Conservation (phyloP, 2,113 vertebrate species). For the Melanerpes formicivorus region DNA sequence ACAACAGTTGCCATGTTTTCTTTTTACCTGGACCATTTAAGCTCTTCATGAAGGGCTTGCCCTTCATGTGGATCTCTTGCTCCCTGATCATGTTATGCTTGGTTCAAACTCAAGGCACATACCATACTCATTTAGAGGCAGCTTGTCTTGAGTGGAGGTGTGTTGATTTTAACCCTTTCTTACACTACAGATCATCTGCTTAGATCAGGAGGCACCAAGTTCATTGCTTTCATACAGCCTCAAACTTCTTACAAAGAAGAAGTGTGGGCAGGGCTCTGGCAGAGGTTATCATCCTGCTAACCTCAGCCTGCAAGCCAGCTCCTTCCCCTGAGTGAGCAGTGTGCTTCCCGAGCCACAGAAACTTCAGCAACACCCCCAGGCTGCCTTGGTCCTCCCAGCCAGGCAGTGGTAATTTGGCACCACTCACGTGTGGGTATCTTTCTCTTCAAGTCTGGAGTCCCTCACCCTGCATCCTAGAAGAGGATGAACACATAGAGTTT, state of each 20-base stretch:
- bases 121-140: neutral
- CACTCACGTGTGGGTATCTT: too few species aligned
- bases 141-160: neutral
- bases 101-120: neutral
- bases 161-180: neutral
- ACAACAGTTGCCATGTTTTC: neutral
- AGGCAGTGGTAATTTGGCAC: neutral
- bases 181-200: neutral
- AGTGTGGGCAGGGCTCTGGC: neutral
- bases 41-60: neutral
- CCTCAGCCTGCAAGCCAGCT: neutral
- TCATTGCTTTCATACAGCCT: neutral
- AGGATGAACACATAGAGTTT: neutral
- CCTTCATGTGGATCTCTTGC: neutral
- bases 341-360: neutral
- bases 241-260: neutral
- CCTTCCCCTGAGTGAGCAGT: neutral
- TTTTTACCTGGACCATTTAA: neutral
- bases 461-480: neutral
- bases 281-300: neutral
- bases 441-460: neutral
- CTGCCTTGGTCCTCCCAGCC: neutral
- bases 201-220: neutral
- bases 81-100: neutral
- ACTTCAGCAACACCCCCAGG: accelerated